Percentiles rank a stretch among this genome's conserved stretches.
These are phyloP conservation scores for Azorinus chamasolen DNA, from an alignment of 2,888 invertebrate species.

Conservation along the genomic window DNA sequence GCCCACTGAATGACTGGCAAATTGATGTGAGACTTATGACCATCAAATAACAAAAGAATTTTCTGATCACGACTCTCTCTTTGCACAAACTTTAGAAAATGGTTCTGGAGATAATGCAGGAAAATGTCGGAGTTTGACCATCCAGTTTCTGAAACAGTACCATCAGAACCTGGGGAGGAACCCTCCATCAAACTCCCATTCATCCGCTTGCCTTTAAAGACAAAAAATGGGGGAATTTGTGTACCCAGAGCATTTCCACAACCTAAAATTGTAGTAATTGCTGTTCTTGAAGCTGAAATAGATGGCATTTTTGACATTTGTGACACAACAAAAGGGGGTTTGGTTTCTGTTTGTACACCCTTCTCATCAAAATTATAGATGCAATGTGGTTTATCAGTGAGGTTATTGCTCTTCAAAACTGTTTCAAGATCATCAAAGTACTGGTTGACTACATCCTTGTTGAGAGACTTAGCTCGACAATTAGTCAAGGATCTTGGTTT, in stretches of 20 bases:
- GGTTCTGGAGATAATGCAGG: constrained; percentile 14
- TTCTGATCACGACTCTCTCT: constrained; percentile 3
- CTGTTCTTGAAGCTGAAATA: constrained; percentile 15
- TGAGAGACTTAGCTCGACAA: constrained; percentile 14
- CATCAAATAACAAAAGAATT: constrained; percentile 25
- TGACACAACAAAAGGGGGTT: too few relatives aligned
- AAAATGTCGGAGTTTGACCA: constrained; percentile 31
- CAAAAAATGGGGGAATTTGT: constrained; percentile 19
- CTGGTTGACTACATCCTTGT: too few relatives aligned
- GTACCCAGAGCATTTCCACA: constrained; percentile 32
- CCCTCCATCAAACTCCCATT: constrained; percentile 17
- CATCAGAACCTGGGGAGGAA: constrained; percentile 13
- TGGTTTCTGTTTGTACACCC: constrained; percentile 12
- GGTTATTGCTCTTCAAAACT: too few relatives aligned
- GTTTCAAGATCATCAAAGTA: too few relatives aligned
- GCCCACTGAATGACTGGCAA: constrained; percentile 34
- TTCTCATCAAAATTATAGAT: constrained; percentile 37
- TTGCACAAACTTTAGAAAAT: constrained; percentile 25
- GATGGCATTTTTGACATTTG: constrained; percentile 6
- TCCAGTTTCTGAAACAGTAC: constrained; percentile 14
- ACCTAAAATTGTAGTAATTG: constrained; percentile 16
- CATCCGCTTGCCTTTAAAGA: too few relatives aligned
- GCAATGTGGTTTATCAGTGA: too few relatives aligned
- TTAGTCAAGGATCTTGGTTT: constrained; percentile 17
- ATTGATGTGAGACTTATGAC: constrained; percentile 21